Conservation (phyloP, 2,888 invertebrate species). For the Tetramorium bicarinatum region DNA sequence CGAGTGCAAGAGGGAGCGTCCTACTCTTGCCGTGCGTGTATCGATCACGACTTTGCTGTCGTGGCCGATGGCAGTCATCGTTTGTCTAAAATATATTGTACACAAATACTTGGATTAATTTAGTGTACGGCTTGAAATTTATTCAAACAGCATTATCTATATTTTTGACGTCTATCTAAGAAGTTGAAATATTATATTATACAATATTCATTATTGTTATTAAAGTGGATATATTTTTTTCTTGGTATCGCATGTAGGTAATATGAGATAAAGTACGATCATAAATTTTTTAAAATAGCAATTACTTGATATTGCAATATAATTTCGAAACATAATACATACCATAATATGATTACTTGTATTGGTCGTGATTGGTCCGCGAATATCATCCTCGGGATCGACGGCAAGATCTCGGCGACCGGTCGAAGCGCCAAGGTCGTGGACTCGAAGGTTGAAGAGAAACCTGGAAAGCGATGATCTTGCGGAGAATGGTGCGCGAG, state of each 20-base stretch:
- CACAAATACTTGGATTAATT: not conserved
- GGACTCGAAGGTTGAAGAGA: constrained; percentile 66
- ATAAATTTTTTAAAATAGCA: not conserved
- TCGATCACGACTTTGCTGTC: constrained; percentile 8
- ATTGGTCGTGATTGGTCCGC: constrained; percentile 13
- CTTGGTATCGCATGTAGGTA: not conserved
- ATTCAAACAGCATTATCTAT: not conserved
- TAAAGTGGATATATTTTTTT: not conserved
- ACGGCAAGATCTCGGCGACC: constrained; percentile 48
- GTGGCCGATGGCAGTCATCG: not conserved
- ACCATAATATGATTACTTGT: not conserved
- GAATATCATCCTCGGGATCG: constrained; percentile 56
- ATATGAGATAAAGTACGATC: not conserved
- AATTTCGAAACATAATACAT: not conserved
- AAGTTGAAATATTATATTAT: not conserved
- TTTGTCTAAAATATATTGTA: not conserved
- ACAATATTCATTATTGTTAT: not conserved
- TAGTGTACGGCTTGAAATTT: not conserved
- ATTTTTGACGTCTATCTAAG: not conserved
- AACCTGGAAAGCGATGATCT: constrained; percentile 56
- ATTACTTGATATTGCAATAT: constrained; percentile 14
- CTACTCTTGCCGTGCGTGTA: not conserved
- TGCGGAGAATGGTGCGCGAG: constrained; percentile 11
- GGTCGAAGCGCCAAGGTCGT: constrained; percentile 68
- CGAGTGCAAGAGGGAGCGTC: not conserved